These are phyloP conservation scores for Aplidium turbinatum DNA, from an alignment of 23 tunicate genomes.

Conservation along the genomic window DNA sequence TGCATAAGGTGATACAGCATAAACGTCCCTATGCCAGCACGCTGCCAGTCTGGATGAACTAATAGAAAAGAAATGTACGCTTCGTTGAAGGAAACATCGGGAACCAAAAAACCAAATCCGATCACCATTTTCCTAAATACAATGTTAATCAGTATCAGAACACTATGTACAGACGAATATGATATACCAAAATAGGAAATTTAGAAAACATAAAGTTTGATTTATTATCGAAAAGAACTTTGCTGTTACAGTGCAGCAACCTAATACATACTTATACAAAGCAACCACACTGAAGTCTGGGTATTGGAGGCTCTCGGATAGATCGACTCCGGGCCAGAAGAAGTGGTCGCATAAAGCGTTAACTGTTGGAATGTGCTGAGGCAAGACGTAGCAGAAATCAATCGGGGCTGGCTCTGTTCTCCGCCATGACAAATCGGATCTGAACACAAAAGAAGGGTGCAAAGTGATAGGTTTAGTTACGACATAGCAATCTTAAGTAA, in stretches of 20 bases:
- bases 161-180: too few relatives aligned
- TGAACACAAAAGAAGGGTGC: too few relatives aligned
- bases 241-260: too few relatives aligned
- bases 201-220: too few relatives aligned
- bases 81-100: constrained; percentile 75
- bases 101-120: constrained; percentile 89
- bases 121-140: constrained; percentile 68
- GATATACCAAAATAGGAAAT: too few relatives aligned
- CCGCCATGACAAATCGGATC: constrained; percentile 30
- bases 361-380: constrained; percentile 74
- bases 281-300: constrained; percentile 96
- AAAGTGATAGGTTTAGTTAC: too few relatives aligned
- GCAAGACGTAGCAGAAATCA: constrained; percentile 78
- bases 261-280: constrained; percentile 57
- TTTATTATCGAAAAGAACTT: too few relatives aligned
- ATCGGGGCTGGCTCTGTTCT: constrained; percentile 46
- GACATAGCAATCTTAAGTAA: too few relatives aligned
- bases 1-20: constrained; percentile 92
- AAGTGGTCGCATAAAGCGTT: constrained; percentile 79
- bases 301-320: constrained; percentile 78
- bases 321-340: constrained; percentile 82
- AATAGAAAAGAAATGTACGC: constrained; percentile 78
- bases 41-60: constrained; percentile 93
- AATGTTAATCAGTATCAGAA: too few relatives aligned
- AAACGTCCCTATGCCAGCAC: constrained; percentile 79